Base-by-base conservation (phyloP, 2,113 vertebrate species). In the Vanacampus margaritifer region DNA sequence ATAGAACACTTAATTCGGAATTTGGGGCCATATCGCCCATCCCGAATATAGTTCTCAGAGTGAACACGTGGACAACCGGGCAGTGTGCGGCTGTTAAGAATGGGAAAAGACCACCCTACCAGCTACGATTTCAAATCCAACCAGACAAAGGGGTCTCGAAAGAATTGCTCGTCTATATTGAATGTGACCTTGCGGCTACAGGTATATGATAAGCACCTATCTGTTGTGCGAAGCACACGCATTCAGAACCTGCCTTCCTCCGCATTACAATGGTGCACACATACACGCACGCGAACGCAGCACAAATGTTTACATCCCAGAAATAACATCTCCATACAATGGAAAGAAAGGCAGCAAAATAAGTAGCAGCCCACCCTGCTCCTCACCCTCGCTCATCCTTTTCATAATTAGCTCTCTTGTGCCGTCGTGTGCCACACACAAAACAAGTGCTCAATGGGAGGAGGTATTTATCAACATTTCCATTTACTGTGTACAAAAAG, bases 371-470 rank as follows among this genome's bases (percentile, higher is more conserved):
- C 81, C 84, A 83, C 80, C 81, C 84, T 72, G 81, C 85, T 78
- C 86, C 81, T 89, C 83, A 86, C 87, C 83, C 86, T 69, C 59
- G 87, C 84, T 87, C 88, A 86, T 87, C 87, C 81, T 78, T 74
- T 81, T 87, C 84, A 91, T 91, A 91, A 91, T 91, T 92, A 91
- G 85, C 87, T 91, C 89, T 91, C 90, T 89, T 86, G 88, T 89
- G 78, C 79, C 68, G 87, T 88, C 88, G 89, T 88, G 83, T 68
- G 71, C 72, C 28, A 76, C 79, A 79, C 82, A 84, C 89, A 87
- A 90, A 90, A 89, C 88, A 90, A 91, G 89, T 87, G 88, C 87
- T 90, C 89, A 82, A 87, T 78, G 80, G 82, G 84, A 86, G 79
- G 77, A 87, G 67, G 83, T 79, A 83, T 87, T 89, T 90, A 91